A percentile compares a stretch with the other conserved stretches of the same genome.
Conservation (phyloP, 2,888 invertebrate species). For the Limnephilus auricula region DNA sequence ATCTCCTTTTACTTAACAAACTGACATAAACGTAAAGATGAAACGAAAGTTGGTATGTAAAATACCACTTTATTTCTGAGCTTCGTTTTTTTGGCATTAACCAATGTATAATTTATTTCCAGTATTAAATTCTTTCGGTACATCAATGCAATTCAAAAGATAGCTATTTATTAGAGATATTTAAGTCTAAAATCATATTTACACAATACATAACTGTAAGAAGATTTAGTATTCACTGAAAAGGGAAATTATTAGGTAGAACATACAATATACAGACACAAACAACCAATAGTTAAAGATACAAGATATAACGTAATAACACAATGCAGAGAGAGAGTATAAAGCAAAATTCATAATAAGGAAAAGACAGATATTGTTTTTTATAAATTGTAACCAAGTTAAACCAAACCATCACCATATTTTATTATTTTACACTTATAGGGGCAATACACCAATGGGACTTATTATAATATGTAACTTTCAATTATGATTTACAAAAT, state of each 20-base stretch:
- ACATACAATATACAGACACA: background rate
- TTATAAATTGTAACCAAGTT: constrained; percentile 54
- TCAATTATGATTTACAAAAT: background rate
- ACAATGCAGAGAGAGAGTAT: constrained; percentile 23
- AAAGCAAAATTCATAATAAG: constrained; percentile 19
- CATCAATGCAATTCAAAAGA: background rate
- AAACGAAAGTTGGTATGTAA: background rate
- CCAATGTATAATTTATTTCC: background rate
- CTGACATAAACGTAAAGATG: background rate
- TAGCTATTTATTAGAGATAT: background rate
- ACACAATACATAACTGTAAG: background rate
- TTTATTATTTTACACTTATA: constrained; percentile 16
- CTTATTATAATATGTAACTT: background rate
- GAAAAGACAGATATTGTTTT: constrained; percentile 8
- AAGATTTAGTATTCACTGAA: background rate
- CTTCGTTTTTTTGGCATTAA: background rate
- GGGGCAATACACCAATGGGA: background rate
- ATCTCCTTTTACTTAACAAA: background rate
- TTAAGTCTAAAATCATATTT: background rate
- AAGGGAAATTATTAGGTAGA: background rate
- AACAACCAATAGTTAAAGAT: background rate
- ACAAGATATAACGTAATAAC: background rate
- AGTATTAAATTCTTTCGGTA: background rate
- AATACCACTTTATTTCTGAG: background rate
- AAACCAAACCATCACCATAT: constrained; percentile 61